Evolutionary conservation across 2,888 invertebrate species (phyloP).

Genomic region (Ypsolopha sequella): DNA sequence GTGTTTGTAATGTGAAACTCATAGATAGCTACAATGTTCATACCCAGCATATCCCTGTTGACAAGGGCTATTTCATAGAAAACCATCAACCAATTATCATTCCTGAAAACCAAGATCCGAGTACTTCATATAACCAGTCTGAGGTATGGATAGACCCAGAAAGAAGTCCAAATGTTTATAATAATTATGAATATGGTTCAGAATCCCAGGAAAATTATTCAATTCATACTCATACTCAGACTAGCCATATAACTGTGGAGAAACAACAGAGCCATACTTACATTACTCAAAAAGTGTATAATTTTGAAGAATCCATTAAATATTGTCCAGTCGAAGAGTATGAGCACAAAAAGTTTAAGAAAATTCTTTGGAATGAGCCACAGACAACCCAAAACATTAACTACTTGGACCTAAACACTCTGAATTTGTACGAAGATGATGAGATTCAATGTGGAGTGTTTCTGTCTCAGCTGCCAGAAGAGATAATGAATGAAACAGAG

Average conservation of each 20-base stretch:
- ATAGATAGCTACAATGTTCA: conserved; percentile 31
- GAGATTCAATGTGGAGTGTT: conserved; percentile 47
- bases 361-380: conserved; percentile 18
- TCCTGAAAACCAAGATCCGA: conserved; percentile 24
- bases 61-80: conserved; percentile 8
- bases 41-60: conserved; percentile 8
- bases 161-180: conserved; percentile 47
- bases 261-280: conserved; percentile 43
- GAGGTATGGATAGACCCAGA: conserved; percentile 55
- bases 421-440: conserved; percentile 35
- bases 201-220: conserved; percentile 27
- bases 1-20: conserved; percentile 46
- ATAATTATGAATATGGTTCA: conserved; percentile 33
- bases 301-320: conserved; percentile 29
- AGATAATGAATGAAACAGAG: conserved; percentile 40
- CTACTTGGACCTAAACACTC: conserved; percentile 8
- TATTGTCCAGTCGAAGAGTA: conserved; percentile 24
- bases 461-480: conserved; percentile 39
- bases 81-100: conserved; percentile 24
- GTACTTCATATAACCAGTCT: conserved; percentile 29
- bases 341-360: conserved; percentile 30
- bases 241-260: conserved; percentile 31
- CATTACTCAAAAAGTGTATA: conserved; percentile 48
- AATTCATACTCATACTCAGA: conserved; percentile 18
- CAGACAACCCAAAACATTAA: conserved; percentile 12